Base-by-base conservation (phyloP, 2,888 invertebrate genomes). In the Cremastinae sp. region DNA sequence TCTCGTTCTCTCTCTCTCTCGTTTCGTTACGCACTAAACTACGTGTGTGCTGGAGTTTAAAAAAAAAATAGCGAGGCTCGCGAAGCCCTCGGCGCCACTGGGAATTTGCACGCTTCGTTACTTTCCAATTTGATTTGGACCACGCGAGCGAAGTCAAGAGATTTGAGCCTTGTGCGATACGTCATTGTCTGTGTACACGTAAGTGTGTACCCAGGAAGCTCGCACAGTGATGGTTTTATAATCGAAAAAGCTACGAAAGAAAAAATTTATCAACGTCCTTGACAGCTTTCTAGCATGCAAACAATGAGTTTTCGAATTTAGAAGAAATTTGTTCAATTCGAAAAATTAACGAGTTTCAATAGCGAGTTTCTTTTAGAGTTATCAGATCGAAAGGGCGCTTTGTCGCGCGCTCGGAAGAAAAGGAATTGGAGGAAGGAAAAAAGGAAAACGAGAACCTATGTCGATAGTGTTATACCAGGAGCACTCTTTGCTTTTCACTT, bases 71-170 rank as follows among this genome's bases (percentile, higher is more conserved):
- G 7, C 66, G 68, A 68, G 55, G 45, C 28, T 22, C 61, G 66
- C 68, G 47, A 47, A 55, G 56, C 45, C 55, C 28, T 37, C 55
- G 39, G 68, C 61, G 61, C 47, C 55, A 47, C 59, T 9, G 61
- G 47, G 47, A 62, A 74, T 61, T 45, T n/a, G n/a, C 20, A 49
- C 74, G 68, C 74, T 68, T 68, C 74, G 68, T 74, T 74, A 62
- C 61, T 41, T 62, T 68, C 55, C 47, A 68, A 74, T 74, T 74
- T 68, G 55, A 68, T 62, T 74, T 61, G 22, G 55, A 55, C 47
- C 45, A 66, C 66, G 61, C 68, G 45, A 61, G 45, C 35, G 45
- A 37, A 47, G 47, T 22, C 22, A 22, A 41, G 41, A 22, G 61
- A 18, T 37, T 18, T 14, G 47, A 45, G 39, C 37, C 12, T 56